These are phyloP conservation scores for Sterrhoptilus dennistouni DNA, from an alignment of 2,113 vertebrate species.

Conservation along the genomic window DNA sequence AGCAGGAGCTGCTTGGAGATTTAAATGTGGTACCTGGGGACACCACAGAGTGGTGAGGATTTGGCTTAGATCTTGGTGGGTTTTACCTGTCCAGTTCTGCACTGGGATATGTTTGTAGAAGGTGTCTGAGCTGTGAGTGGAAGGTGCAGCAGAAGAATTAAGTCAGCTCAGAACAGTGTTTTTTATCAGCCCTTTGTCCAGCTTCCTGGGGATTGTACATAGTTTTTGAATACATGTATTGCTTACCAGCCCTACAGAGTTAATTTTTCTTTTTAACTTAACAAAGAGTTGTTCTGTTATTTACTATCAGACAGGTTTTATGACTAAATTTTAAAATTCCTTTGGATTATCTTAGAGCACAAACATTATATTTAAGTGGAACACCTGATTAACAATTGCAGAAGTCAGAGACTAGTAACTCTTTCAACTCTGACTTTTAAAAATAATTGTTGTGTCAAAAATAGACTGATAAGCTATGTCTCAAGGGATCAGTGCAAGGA, in stretches of 20 bases:
- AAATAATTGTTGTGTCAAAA: not conserved
- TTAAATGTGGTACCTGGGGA: not conserved
- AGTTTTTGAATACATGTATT: not conserved
- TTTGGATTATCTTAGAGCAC: not conserved
- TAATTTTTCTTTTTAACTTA: not conserved
- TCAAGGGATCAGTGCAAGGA: not conserved
- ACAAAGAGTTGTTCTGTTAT: not conserved
- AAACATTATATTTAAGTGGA: not conserved
- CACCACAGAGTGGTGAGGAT: not conserved
- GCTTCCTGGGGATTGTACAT: not conserved
- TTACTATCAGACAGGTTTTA: not conserved
- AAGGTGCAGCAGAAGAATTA: not conserved
- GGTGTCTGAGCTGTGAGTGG: not conserved
- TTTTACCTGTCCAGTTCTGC: not conserved
- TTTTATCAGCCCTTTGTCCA: not conserved
- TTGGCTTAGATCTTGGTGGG: not conserved
- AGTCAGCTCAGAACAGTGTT: not conserved
- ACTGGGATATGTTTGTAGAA: not conserved
- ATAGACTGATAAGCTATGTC: constrained; percentile 19
- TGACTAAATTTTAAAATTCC: not conserved
- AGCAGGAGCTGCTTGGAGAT: not conserved
- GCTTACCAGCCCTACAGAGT: not conserved
- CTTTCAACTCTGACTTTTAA: not conserved
- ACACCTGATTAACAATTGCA: not conserved
- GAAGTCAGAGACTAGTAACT: not conserved